These are phyloP conservation scores for Lynx canadensis DNA, from an alignment of 2,113 vertebrate species.

Conservation along the genomic window DNA sequence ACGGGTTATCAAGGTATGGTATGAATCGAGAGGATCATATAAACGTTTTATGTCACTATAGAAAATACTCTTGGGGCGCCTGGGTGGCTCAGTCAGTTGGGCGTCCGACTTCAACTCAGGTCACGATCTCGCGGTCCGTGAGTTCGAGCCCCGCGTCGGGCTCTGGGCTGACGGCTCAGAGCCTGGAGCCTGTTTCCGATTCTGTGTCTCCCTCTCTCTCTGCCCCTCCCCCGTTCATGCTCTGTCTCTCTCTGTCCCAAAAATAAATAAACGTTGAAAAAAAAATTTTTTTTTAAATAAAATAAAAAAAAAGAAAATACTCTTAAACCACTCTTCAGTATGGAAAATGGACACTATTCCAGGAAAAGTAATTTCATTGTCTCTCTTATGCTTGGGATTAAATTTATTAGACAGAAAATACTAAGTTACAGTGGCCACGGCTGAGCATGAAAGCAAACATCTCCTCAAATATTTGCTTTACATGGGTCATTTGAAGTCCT, in stretches of 20 bases:
- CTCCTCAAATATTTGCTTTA: slow-evolving; percentile 68
- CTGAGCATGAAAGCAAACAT: slow-evolving; percentile 43
- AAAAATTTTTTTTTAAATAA: too few relatives aligned
- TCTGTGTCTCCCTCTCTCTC: too few relatives aligned
- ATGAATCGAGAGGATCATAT: not conserved
- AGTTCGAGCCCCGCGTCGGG: too few relatives aligned
- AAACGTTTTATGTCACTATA: not conserved
- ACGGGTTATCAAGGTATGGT: not conserved
- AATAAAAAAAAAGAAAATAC: not conserved
- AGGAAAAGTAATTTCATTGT: not conserved
- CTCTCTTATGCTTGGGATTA: slow-evolving; percentile 28
- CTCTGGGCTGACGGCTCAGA: too few relatives aligned
- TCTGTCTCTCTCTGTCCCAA: too few relatives aligned
- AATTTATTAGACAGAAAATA: slow-evolving; percentile 3
- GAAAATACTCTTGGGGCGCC: not conserved
- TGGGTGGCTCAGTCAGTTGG: too few relatives aligned
- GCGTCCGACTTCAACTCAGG: too few relatives aligned
- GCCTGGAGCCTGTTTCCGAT: too few relatives aligned
- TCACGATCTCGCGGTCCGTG: too few relatives aligned
- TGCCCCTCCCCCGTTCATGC: too few relatives aligned
- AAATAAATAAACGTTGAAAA: too few relatives aligned
- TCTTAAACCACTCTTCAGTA: not conserved
- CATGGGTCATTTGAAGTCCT: slow-evolving; percentile 62
- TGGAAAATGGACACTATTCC: not conserved
- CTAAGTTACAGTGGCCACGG: not conserved